These are phyloP conservation scores for Furnarius figulus DNA, from an alignment of 2,113 vertebrate species.

Conservation along the genomic window DNA sequence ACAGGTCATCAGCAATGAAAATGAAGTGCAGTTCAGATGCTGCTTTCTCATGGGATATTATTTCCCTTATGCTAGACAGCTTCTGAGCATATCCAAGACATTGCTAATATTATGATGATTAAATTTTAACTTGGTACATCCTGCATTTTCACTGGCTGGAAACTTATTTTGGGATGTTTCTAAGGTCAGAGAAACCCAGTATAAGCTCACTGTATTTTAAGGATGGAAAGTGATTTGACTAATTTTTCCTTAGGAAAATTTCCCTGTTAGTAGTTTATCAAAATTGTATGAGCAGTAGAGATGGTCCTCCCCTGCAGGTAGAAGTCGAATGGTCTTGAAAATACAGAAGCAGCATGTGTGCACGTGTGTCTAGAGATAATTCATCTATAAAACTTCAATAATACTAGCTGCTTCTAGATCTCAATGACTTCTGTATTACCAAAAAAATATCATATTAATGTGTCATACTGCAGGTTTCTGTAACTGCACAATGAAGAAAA, in stretches of 20 bases:
- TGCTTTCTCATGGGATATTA: neutral
- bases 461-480: neutral
- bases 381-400: neutral
- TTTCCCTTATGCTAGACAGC: neutral
- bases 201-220: neutral
- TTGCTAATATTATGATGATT: neutral
- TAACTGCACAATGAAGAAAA: neutral
- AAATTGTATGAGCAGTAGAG: neutral
- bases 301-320: neutral
- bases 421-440: neutral
- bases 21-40: neutral
- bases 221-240: neutral
- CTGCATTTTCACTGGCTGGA: neutral
- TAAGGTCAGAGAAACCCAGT: neutral
- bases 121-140: neutral
- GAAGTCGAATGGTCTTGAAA: conserved; percentile 14
- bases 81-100: neutral
- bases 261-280: neutral
- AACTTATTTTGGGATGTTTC: conserved; percentile 31
- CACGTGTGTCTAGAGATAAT: neutral
- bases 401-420: neutral
- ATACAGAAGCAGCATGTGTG: neutral
- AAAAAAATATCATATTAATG: neutral
- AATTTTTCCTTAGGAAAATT: neutral
- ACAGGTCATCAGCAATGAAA: conserved; percentile 2